These are phyloP conservation scores for Loripinus fragilis DNA, from an alignment of 2,888 invertebrate genomes.

Conservation along the genomic window DNA sequence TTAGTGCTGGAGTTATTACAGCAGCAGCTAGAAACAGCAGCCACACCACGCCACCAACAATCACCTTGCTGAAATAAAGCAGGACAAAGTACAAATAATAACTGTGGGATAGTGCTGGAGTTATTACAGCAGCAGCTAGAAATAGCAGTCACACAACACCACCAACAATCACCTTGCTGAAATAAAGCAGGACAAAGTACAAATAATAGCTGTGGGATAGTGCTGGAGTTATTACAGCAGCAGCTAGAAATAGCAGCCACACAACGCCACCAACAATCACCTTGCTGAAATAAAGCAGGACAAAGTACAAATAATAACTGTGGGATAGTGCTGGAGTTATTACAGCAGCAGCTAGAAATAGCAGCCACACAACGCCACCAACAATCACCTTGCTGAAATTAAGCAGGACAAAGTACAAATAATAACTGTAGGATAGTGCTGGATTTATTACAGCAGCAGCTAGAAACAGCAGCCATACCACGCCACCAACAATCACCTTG, in stretches of 20 bases:
- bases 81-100: no score
- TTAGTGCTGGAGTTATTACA: constrained; percentile 7
- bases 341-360: constrained; percentile 29
- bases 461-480: no score
- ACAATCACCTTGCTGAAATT: background rate
- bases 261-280: background rate
- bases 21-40: constrained; percentile 30
- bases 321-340: constrained; percentile 11
- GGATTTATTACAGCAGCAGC: no score
- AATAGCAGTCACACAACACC: constrained; percentile 16
- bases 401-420: no score
- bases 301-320: no score
- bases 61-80: background rate
- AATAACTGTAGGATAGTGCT: no score
- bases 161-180: background rate
- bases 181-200: background rate
- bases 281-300: background rate
- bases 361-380: background rate
- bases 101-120: constrained; percentile 15
- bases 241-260: constrained; percentile 23
- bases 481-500: no score
- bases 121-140: constrained; percentile 20
- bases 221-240: constrained; percentile 19
- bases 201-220: no score
- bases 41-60: background rate